Base-by-base conservation (phyloP, 2,888 invertebrate species). In the Iselma pallidipennis region DNA sequence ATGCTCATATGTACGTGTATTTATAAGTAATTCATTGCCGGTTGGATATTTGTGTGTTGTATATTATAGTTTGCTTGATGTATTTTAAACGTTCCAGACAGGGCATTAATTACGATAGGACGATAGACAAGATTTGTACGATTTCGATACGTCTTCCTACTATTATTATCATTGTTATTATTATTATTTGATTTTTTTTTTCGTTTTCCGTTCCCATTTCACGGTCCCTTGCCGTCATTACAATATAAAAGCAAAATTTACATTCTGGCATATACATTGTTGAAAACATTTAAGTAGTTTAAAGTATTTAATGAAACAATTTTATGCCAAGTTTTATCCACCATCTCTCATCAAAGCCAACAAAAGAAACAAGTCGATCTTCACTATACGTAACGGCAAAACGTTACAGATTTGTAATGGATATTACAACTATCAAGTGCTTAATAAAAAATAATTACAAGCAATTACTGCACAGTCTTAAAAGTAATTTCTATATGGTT, bases 1-100 rank as follows among this genome's bases (percentile, higher is more conserved):
- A 76, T 74, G 71, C 65, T 67, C 67, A 61, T 70, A 70, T 58
- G 67, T 72, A 71, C 73, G 71, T 73, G 72, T 72, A 58, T 61
- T n/a, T 61, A 68, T 74, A 70, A 73, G 66, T 74, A 71, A 74
- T 74, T 74, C 74, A 74, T 69, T 65, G 65, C 59, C 53, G 49
- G 59, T 57, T 55, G 65, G 65, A 59, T 68, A 66, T 69, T 66
- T 69, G 65, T 72, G 16, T 37, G 37, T 37, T 16, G 65, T 63
- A 65, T 59, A 63, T 65, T 58, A 61, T 61, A 52, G 53, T 57
- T 55, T 29, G 57, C 60, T 63, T 57, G 58, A 66, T 66, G 72
- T 68, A 71, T 68, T 74, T 71, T 72, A 70, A 70, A 72, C 71
- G 71, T 69, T 71, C 68, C 68, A 67, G 37, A 37, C 37, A 37